Evolutionary conservation across 1,140 invertebrate species (phyloP).

Genomic region (Hypothenemus hampei): DNA sequence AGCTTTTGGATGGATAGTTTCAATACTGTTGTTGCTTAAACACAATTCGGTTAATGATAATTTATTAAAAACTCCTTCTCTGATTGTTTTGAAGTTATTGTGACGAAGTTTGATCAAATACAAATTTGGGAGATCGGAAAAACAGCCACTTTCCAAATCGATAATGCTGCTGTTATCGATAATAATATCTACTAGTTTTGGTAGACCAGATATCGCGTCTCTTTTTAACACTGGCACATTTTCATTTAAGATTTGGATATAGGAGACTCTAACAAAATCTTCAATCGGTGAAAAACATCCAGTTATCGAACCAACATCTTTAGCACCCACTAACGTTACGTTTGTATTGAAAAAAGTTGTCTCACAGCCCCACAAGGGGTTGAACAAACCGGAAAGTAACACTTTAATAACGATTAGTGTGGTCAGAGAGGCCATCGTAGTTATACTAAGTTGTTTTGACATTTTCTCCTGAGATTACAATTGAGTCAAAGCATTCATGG

Average conservation of each 20-base stretch:
- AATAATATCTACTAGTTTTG: constrained; percentile 36
- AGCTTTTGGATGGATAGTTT: constrained; percentile 34
- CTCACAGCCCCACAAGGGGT: constrained; percentile 23
- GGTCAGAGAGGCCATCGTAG: constrained; percentile 16
- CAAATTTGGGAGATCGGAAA: constrained; percentile 36
- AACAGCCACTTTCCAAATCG: constrained; percentile 37
- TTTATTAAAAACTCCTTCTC: constrained; percentile 39
- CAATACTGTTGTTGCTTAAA: constrained; percentile 39
- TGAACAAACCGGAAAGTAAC: constrained; percentile 9
- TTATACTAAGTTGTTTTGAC: constrained; percentile 28
- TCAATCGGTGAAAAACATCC: constrained; percentile 40
- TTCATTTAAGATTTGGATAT: constrained; percentile 39
- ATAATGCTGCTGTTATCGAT: constrained; percentile 37
- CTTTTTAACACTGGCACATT: constrained; percentile 37
- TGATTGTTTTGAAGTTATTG: constrained; percentile 36
- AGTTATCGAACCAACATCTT: constrained; percentile 33
- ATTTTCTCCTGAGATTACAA: constrained; percentile 15
- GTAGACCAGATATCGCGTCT: constrained; percentile 36
- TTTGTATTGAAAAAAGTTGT: constrained; percentile 34
- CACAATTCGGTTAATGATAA: constrained; percentile 34
- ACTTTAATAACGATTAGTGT: constrained; percentile 1
- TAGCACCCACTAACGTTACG: constrained; percentile 36
- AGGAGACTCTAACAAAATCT: constrained; percentile 35
- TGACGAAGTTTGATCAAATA: constrained; percentile 35
- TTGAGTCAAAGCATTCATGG: constrained; percentile 17